A percentile compares a stretch with the other conserved stretches of the same genome.
Evolutionary conservation across 2,113 vertebrate species (phyloP).

Genomic region (Pygoscelis antarcticus): DNA sequence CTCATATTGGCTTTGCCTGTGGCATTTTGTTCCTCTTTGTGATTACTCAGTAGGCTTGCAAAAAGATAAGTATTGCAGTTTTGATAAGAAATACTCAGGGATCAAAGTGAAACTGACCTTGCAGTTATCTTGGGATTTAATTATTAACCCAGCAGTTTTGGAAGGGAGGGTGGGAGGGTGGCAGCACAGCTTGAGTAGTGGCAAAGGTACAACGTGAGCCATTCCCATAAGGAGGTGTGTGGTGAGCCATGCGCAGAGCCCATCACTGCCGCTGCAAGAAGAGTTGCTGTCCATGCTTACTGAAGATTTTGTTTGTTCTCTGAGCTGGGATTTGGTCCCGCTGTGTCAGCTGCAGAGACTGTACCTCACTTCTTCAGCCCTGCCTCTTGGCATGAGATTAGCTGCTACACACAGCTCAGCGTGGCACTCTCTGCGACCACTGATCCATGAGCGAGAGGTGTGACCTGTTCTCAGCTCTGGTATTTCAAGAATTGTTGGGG

Average conservation of each 20-base stretch:
- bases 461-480: neutral
- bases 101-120: neutral
- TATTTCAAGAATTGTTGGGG: neutral
- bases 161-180: neutral
- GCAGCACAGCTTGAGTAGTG: neutral
- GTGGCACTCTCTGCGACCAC: accelerated
- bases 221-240: accelerated
- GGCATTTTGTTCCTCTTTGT: neutral
- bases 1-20: neutral
- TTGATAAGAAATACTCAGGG: neutral
- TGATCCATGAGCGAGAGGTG: neutral
- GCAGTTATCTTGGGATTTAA: neutral
- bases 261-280: accelerated
- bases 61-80: neutral
- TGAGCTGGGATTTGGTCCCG: neutral
- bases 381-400: neutral
- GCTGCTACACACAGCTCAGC: neutral
- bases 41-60: neutral
- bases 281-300: neutral
- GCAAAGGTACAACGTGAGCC: neutral
- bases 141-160: neutral
- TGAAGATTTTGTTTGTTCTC: neutral
- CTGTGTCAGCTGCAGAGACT: neutral
- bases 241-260: neutral
- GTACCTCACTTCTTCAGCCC: neutral